Evolutionary conservation across 2,888 invertebrate species (phyloP).

Genomic region (Agrotis clavis): DNA sequence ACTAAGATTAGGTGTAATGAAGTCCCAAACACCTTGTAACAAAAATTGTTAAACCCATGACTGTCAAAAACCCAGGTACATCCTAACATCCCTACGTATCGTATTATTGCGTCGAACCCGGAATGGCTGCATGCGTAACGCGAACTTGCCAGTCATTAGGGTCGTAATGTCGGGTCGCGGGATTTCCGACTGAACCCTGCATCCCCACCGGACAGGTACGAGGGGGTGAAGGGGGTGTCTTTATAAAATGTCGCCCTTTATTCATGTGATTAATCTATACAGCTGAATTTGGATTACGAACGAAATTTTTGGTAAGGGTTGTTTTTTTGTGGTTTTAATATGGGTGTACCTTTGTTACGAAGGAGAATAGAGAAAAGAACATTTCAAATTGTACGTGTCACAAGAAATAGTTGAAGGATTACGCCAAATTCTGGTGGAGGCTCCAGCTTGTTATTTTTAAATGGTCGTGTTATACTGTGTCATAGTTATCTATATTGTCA

Average conservation of each 20-base stretch:
- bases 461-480: too few species aligned
- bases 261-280: conserved; percentile 63
- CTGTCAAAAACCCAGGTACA: conserved; percentile 10
- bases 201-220: conserved; percentile 33
- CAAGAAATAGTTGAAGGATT: background rate
- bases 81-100: conserved; percentile 2
- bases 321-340: conserved; percentile 22
- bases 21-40: background rate
- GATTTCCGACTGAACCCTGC: conserved; percentile 43
- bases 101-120: conserved; percentile 38
- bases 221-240: conserved; percentile 31
- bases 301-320: conserved; percentile 37
- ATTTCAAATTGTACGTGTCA: background rate
- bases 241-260: conserved; percentile 64
- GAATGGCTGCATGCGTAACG: conserved; percentile 47
- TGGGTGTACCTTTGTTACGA: conserved; percentile 7
- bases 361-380: background rate
- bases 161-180: conserved; percentile 51
- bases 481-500: too few species aligned
- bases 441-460: too few species aligned
- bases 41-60: background rate
- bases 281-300: conserved; percentile 29
- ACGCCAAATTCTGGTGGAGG: too few species aligned
- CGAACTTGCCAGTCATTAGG: conserved; percentile 63
- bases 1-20: background rate